Evolutionary conservation across 2,888 invertebrate genomes (phyloP).

Genomic region (Brachyptera risi): DNA sequence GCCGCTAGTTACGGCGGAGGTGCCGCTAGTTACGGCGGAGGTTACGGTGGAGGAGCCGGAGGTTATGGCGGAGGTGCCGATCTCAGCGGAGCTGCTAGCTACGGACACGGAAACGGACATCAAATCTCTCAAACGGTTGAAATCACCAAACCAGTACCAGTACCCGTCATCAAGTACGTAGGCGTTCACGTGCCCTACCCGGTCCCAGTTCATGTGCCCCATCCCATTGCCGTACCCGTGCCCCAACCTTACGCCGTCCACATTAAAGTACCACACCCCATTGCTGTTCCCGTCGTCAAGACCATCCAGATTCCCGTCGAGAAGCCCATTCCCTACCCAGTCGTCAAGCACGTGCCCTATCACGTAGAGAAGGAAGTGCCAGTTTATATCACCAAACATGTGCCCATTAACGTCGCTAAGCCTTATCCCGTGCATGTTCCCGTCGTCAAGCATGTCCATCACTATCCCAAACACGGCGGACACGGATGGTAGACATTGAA

Average conservation of each 20-base stretch:
- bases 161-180: constrained; percentile 28
- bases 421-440: constrained; percentile 31
- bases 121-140: constrained; percentile 24
- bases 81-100: constrained; percentile 16
- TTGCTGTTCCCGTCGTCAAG: constrained; percentile 33
- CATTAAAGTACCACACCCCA: constrained; percentile 27
- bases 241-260: constrained; percentile 29
- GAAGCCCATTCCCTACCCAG: constrained; percentile 33
- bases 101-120: constrained; percentile 15
- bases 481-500: no score
- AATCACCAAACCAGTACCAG: constrained; percentile 26
- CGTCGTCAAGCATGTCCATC: constrained; percentile 31
- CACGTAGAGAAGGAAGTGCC: constrained; percentile 33
- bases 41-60: constrained; percentile 24
- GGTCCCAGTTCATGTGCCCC: constrained; percentile 23
- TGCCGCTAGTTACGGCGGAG: neutral
- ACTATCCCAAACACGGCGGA: constrained; percentile 26
- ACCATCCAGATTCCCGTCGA: constrained; percentile 33
- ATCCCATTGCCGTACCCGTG: constrained; percentile 30
- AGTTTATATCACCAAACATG: constrained; percentile 31
- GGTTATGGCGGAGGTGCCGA: constrained; percentile 6
- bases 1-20: neutral
- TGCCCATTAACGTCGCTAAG: constrained; percentile 31
- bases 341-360: constrained; percentile 29
- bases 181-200: constrained; percentile 34